Base-by-base conservation (phyloP, 2,113 vertebrate species). In the Chionomys nivalis region DNA sequence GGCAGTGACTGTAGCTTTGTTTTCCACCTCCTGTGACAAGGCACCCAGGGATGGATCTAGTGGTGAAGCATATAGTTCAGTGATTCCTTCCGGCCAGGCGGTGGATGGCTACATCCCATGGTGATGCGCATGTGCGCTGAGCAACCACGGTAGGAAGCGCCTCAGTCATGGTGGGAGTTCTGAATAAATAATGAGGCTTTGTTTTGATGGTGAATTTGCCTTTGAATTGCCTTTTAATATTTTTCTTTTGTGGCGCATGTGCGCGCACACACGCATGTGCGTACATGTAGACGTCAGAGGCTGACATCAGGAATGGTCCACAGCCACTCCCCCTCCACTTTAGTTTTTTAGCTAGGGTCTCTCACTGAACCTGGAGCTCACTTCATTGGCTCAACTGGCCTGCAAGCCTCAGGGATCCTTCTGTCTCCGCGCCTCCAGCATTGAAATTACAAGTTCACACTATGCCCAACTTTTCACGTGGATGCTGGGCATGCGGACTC, bases 181-280 rank as follows among this genome's bases (percentile, higher is more conserved):
- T 68, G 87, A 52, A 58, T 76, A 47, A 65, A 85, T 36, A 75
- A 42, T 17, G 42, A 81, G 33, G 21, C 33, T 93, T 44, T 31
- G 26, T 33, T 89, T 82, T 47, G 8, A 66, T 73, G 21, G 19
- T 72, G 23, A 93, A 72, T 89, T 95, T 94, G 39, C 42, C 61
- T 93, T 86, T 49, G 77, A 66, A 31, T 95, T 31, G 26, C 52
- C 66, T 95, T 87, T 77, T 72, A 79, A 24, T 44, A 52, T 76
- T 61, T 82, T n/a, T 61, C 11, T 11, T 61, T 61, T 82, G 23
- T 77, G 42, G 31, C 16, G 9, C 24, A 23, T 42, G 49, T 52
- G 49, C 13, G 49, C 2, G 12, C 49, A 17, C 33, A 16, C 11
- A 5, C 26, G 28, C 12, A 7, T 78, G 47, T 58, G 55, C 0